phyloP scores from a whole-genome alignment of 2,888 invertebrate species.

The Aricia artaxerxes region DNA sequence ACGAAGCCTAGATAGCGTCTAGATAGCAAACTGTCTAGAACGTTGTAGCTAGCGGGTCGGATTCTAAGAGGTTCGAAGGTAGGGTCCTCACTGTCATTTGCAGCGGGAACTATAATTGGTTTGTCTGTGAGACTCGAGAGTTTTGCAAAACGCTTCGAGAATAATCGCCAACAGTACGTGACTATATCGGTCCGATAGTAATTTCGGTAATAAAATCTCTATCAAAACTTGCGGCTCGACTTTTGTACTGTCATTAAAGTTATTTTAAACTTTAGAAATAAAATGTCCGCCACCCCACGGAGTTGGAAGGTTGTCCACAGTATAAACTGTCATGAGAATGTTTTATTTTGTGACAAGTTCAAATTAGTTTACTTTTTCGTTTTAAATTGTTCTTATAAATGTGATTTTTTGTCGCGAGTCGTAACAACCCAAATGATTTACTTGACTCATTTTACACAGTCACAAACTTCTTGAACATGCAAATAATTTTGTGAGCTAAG shows the following conservation, averaged over 20 bases:
- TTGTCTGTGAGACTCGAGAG: slow-evolving; percentile 4
- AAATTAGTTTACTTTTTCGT: slow-evolving; percentile 23
- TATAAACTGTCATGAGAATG: slow-evolving; percentile 35
- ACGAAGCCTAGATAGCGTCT: slow-evolving; percentile 22
- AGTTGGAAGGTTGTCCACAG: slow-evolving; percentile 38
- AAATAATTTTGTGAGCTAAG: slow-evolving; percentile 15
- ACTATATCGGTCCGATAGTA: slow-evolving; percentile 34
- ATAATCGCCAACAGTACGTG: neutral
- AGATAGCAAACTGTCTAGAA: slow-evolving; percentile 26
- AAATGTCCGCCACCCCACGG: slow-evolving; percentile 39
- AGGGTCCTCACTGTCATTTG: slow-evolving; percentile 18
- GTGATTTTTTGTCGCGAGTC: slow-evolving; percentile 6
- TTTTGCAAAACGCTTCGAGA: slow-evolving; percentile 1
- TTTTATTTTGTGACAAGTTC: slow-evolving; percentile 32
- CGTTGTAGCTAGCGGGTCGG: neutral
- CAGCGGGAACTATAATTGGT: slow-evolving; percentile 10
- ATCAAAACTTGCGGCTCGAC: slow-evolving; percentile 37
- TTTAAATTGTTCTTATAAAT: slow-evolving; percentile 23
- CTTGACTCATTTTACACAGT: slow-evolving; percentile 24
- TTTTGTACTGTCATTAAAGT: slow-evolving; percentile 40
- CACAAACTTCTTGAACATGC: slow-evolving; percentile 18
- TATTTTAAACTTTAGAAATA: slow-evolving; percentile 40
- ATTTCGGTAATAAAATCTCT: slow-evolving; percentile 36
- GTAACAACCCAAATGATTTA: slow-evolving; percentile 21
- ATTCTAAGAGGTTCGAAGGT: slow-evolving; percentile 24